Evolutionary conservation across 2,888 invertebrate genomes (phyloP), one percentile per base, ranked within the genome.

Genomic region (Deroplatys truncata): DNA sequence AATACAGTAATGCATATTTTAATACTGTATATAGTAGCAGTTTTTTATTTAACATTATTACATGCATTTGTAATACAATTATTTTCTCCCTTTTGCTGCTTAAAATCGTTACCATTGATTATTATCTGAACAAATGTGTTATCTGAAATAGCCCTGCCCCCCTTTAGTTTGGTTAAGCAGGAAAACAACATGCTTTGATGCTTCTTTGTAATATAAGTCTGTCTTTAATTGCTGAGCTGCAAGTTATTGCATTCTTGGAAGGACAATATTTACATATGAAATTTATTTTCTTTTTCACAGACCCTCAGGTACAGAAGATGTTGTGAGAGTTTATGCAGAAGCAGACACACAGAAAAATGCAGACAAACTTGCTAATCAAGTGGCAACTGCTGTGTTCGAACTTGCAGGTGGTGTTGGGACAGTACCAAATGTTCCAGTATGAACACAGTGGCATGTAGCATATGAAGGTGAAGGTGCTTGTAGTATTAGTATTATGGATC

Each of bases 261-360:
- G 5, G 56, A 20, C 16, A 20, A 56, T 20, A 10, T 20, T 56
- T 16, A 16, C 2, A 15, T 56, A 56, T 4, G 3, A 3, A 20
- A 9, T 72, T 72, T 43, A 10, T 43, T 43, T 43, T 13, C 31
- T 88, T 91, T 88, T 89, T 92, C 92, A 82, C 91, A 96, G 99
- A 86, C 97, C 99, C 0, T 99, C 99, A 0, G 99, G 99, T 15
- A 99, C 99, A 0, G 99, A 99, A 94, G 98, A 99, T 93, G 95
- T 99, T 20, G 97, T 99, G 2, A 95, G 99, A 91, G 97, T 99
- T 0, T 99, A 99, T 93, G 98, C 99, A 0, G 99, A 99, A 94
- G 98, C 98, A 3, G 96, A 96, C 35, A 97, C 97, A 8, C 95
- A 95, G 92, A 94, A 95, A 92, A 94, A 96, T 91, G 96, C 97